Evolutionary conservation across 2,797 vertebrate species (phyloP).

Genomic region (Poecilia gillii): DNA sequence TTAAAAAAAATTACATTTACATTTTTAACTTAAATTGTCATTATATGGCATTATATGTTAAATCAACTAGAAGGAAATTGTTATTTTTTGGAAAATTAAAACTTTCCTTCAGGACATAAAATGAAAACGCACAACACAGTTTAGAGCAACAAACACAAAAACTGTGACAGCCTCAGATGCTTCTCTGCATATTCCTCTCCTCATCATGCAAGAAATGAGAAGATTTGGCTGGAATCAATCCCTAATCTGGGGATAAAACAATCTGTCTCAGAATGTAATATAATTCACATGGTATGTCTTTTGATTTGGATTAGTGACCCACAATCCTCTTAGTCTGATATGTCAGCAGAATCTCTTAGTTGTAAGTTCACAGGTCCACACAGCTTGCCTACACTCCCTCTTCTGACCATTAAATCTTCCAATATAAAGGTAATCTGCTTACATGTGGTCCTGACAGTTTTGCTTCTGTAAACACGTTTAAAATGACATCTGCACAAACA

Average conservation of each 20-base stretch:
- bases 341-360: constrained; percentile 81
- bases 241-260: constrained; percentile 79
- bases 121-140: neutral
- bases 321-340: constrained; percentile 83
- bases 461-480: constrained; percentile 58
- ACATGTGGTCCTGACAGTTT: constrained; percentile 64
- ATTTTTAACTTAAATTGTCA: neutral
- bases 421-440: constrained; percentile 72
- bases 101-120: neutral
- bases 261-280: constrained; percentile 89
- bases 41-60: neutral
- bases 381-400: constrained; percentile 52
- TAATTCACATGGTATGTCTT: constrained; percentile 89
- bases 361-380: constrained; percentile 79
- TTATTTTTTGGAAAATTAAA: neutral
- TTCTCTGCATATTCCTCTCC: constrained; percentile 47
- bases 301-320: constrained; percentile 85
- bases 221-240: constrained; percentile 66
- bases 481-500: constrained; percentile 2
- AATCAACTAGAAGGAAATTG: neutral
- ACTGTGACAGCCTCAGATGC: constrained; percentile 20
- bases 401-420: constrained; percentile 74
- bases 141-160: constrained; percentile 4
- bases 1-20: neutral
- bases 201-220: constrained; percentile 68